Evolutionary conservation across 2,113 vertebrate species (phyloP), one percentile per base, ranked within the genome.

Genomic region (Tenrec ecaudatus): DNA sequence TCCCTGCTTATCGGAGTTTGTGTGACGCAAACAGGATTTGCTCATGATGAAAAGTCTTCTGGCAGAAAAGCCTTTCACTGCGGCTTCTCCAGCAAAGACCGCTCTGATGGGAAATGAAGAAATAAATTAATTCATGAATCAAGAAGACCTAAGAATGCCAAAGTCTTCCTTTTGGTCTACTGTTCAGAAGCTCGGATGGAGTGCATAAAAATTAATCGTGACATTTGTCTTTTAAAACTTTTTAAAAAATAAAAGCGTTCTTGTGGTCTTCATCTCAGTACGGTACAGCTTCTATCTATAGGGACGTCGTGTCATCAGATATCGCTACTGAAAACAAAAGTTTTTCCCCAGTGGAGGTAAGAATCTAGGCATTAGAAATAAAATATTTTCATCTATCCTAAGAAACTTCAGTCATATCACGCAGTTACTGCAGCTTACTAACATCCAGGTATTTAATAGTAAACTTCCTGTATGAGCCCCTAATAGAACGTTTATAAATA

Each of bases 91-190:
- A 43, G 58, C 57, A 43, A 58, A 82, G 40, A 60, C 20, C 62
- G 11, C 40, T 84, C 66, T 62, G 47, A 76, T 14, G 22, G 25
- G 66, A 93, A 95, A 78, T 75, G 92, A 77, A 83, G 43, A 84
- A 66, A 58, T n/a, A 58, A 68, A 8, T 73, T 83, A 20, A 93
- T 11, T 88, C 62, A 79, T n/a, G 15, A 90, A 58, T 68, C 31
- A 73, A 36, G 76, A 96, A 88, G 87, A 31, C 22, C 33, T 25
- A 16, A 79, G 2, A 17, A 90, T 4, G 36, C 64, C 38, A 43
- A 87, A 90, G 66, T 76, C 33, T 85, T 27, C 33, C 38, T 83
- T 57, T 71, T 23, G 38, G 43, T 53, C 69, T 60, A 23, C 60
- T 29, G 27, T 6, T 25, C 3, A 20, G 33, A 1, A 69, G 60